These are phyloP conservation scores for Drosophila pandora DNA, from an alignment of 1,140 invertebrate species.

Conservation along the genomic window DNA sequence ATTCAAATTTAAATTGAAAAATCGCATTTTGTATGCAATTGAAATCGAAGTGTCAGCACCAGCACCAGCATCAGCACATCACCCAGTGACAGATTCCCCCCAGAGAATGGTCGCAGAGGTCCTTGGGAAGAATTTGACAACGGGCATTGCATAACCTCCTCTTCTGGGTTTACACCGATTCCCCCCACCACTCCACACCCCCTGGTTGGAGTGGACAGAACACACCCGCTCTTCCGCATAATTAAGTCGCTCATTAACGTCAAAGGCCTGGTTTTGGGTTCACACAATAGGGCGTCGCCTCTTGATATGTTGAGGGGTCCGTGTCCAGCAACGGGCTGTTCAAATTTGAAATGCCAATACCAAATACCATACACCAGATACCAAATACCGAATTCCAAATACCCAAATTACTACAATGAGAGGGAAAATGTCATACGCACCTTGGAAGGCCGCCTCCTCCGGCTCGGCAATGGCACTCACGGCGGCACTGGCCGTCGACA, in stretches of 20 bases:
- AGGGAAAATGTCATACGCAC: slow-evolving; percentile 73
- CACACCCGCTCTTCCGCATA: slow-evolving; percentile 45
- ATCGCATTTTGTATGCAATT: slow-evolving; percentile 79
- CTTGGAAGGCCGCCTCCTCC: slow-evolving; percentile 86
- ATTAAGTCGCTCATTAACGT: slow-evolving; percentile 77
- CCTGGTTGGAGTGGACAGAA: background rate
- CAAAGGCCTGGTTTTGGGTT: slow-evolving; percentile 47
- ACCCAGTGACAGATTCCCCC: slow-evolving; percentile 39
- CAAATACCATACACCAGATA: slow-evolving; percentile 36
- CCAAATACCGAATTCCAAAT: slow-evolving; percentile 32
- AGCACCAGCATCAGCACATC: slow-evolving; percentile 25
- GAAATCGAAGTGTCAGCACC: slow-evolving; percentile 76
- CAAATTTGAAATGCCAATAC: slow-evolving; percentile 29
- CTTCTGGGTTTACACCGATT: background rate
- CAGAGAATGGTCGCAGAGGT: background rate
- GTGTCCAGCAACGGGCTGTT: background rate
- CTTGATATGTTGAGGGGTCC: slow-evolving; percentile 61
- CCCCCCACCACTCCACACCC: background rate
- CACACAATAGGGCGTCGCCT: slow-evolving; percentile 25
- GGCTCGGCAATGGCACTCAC: slow-evolving; percentile 58
- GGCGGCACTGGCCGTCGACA: slow-evolving; percentile 41
- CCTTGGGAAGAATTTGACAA: slow-evolving; percentile 50
- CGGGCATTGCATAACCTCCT: slow-evolving; percentile 53
- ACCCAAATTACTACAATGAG: slow-evolving; percentile 45
- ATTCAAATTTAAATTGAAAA: slow-evolving; percentile 80